These are phyloP conservation scores for Myanophis thanlyinensis DNA, from an alignment of 2,113 vertebrate species.

Conservation along the genomic window DNA sequence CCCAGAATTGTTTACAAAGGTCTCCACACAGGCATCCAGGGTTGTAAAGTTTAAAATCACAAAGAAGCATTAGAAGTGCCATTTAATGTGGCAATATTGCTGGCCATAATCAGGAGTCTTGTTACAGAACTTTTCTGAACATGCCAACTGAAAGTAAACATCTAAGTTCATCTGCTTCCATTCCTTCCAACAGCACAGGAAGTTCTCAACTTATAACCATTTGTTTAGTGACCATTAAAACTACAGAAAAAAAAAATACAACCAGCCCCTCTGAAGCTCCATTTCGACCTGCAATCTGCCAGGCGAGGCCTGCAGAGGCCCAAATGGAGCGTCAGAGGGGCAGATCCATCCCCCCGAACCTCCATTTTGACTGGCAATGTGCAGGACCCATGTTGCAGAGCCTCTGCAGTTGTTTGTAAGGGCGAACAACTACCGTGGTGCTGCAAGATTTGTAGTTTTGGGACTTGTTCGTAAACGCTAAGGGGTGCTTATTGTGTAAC, in stretches of 20 bases:
- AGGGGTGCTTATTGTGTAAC: no score
- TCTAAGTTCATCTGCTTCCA: background rate
- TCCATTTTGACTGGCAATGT: no score
- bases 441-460: no score
- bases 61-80: background rate
- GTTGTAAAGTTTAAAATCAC: background rate
- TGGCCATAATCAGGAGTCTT: background rate
- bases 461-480: no score
- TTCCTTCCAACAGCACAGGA: background rate
- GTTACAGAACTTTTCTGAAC: background rate
- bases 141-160: background rate
- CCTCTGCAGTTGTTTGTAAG: no score
- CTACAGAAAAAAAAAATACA: background rate
- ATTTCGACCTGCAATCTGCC: no score
- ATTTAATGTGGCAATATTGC: background rate
- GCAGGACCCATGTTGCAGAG: no score
- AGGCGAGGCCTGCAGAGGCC: no score
- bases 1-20: background rate
- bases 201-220: background rate
- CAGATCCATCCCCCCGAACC: no score
- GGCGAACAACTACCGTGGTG: no score
- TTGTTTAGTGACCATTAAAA: background rate
- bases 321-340: no score
- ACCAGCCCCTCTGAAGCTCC: background rate
- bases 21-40: background rate